Evolutionary conservation across 2,888 invertebrate genomes (phyloP).

Genomic region (Xestia c-nigrum): DNA sequence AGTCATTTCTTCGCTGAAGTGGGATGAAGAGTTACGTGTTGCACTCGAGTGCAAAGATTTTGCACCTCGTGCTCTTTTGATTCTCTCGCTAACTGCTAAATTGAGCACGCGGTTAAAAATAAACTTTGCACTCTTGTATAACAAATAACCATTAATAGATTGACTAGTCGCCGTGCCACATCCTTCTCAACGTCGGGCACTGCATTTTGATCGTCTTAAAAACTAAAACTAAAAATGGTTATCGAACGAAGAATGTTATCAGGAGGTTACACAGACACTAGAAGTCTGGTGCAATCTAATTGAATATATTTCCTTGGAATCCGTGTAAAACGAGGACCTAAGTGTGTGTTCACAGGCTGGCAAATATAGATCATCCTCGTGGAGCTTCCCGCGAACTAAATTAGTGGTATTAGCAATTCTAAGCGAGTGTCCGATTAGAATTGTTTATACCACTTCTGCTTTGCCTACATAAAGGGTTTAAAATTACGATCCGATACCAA

Average conservation of each 20-base stretch:
- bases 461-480: conserved; percentile 5
- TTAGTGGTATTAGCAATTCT: conserved; percentile 40
- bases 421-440: conserved; percentile 28
- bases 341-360: neutral
- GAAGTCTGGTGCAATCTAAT: neutral
- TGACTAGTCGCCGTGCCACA: neutral
- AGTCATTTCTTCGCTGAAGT: too few relatives aligned
- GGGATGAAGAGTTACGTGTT: too few relatives aligned
- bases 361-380: conserved; percentile 2
- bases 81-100: too few relatives aligned
- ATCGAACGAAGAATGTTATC: neutral
- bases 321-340: neutral
- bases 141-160: too few relatives aligned
- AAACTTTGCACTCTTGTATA: too few relatives aligned
- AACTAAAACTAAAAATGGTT: neutral
- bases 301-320: neutral
- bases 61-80: too few relatives aligned
- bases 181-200: neutral
- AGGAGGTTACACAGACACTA: neutral
- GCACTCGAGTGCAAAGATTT: too few relatives aligned
- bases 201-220: neutral
- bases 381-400: conserved; percentile 17
- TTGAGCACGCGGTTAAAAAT: too few relatives aligned
- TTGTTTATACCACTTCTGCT: conserved; percentile 40
- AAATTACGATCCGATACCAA: conserved; percentile 14